Evolutionary conservation across 2,888 invertebrate species (phyloP).

Genomic region (Stenodema calcarata): DNA sequence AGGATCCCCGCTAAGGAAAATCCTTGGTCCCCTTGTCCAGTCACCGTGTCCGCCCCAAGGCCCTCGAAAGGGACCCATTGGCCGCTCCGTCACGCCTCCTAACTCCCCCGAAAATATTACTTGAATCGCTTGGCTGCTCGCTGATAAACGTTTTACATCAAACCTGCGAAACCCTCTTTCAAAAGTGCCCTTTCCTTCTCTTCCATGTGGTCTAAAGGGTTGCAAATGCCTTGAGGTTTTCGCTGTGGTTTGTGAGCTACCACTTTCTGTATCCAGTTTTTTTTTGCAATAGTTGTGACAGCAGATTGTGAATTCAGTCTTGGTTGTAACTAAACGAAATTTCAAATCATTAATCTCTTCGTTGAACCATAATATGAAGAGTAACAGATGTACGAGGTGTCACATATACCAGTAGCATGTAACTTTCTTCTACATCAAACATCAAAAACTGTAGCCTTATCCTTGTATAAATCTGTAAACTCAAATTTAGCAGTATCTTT

Average conservation of each 20-base stretch:
- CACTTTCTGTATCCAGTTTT: not conserved
- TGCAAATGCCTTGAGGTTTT: not conserved
- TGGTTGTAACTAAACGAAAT: too few relatives aligned
- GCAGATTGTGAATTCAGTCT: too few relatives aligned
- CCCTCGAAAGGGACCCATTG: slow-evolving; percentile 4
- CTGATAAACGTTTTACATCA: not conserved
- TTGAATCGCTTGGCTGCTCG: not conserved
- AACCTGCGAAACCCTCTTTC: not conserved
- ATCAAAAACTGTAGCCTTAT: too few relatives aligned
- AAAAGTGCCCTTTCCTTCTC: not conserved
- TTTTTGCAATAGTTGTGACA: not conserved
- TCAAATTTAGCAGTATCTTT: too few relatives aligned
- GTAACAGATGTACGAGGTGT: too few relatives aligned
- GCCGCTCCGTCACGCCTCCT: not conserved
- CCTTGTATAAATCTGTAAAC: too few relatives aligned
- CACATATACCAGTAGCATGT: too few relatives aligned
- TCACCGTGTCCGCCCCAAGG: slow-evolving; percentile 47
- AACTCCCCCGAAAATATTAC: not conserved
- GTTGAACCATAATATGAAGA: too few relatives aligned
- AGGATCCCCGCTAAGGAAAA: slow-evolving; percentile 14
- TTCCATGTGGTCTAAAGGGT: not conserved
- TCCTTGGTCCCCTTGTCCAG: slow-evolving; percentile 46
- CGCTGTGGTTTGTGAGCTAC: not conserved
- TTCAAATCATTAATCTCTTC: too few relatives aligned
- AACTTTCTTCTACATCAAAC: too few relatives aligned